Base-by-base conservation (phyloP, 2,797 vertebrate genomes). In the Meriones psammophilus region DNA sequence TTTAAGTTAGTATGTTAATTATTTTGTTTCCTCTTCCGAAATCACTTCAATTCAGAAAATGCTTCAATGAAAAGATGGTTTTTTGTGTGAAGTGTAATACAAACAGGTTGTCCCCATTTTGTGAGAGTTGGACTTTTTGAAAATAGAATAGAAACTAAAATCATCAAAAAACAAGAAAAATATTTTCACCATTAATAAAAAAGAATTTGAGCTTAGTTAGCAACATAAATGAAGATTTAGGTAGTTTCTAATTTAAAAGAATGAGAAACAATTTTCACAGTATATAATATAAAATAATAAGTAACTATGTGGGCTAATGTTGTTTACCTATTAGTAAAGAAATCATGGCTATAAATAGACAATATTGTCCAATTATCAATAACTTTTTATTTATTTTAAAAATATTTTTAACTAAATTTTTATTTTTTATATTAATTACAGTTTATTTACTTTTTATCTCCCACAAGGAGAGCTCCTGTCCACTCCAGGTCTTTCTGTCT, bases 111-210 rank as follows among this genome's bases (percentile, higher is more conserved):
- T 42, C 42, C 42, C 42, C 42, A 42, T 42, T 42, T 42, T 42
- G 42, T 42, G 42, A 42, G 42, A 42, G 42, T 42, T 42, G 42
- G 42, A 42, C 42, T 42, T 42, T 88, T 95, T 81, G 42, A 88
- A 92, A 92, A 12, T 30, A 87, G 8, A 66, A 17, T 79, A 60
- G 15, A 93, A 91, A 83, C 22, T 83, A 62, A 95, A 96, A 93
- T 84, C 18, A 56, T 24, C 14, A 88, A 78, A 66, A 9, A 33
- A 0, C 26, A 77, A 13, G 42, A 46, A 39, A 87, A 94, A 50
- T 69, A 62, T 92, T 86, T 39, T 26, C 12, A 79, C 24, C 4
- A 69, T 6, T 93, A 56, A 20, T 68, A 83, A 20, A 93, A 46
- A 66, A 91, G 80, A 14, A 54, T 33, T 36, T 39, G 68, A 30